These are phyloP conservation scores for Pangasius mekongensis DNA, from an alignment of 2,797 vertebrate genomes.

Conservation along the genomic window DNA sequence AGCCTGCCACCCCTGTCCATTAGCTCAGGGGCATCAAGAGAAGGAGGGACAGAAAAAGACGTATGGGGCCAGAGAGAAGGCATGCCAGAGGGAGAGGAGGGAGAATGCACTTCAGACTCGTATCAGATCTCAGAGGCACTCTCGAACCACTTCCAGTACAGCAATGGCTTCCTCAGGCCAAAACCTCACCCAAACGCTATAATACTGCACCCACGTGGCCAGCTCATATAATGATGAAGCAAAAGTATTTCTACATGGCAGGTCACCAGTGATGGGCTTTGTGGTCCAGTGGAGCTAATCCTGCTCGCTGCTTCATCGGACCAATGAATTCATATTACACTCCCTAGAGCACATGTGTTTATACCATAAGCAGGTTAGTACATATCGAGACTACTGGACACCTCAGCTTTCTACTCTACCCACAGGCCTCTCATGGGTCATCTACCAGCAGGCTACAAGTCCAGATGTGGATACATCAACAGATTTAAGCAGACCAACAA, in stretches of 20 bases:
- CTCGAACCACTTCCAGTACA: constrained; percentile 85
- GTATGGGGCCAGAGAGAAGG: constrained; percentile 49
- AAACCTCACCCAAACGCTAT: constrained; percentile 82
- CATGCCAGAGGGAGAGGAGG: constrained; percentile 63
- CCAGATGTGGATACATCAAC: background rate
- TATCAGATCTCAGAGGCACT: constrained; percentile 82
- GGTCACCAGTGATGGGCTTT: background rate
- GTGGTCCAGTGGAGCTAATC: background rate
- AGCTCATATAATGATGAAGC: constrained; percentile 20
- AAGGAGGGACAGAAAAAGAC: constrained; percentile 46
- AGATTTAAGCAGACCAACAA: background rate
- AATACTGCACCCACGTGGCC: constrained; percentile 76
- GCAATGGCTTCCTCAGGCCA: constrained; percentile 84
- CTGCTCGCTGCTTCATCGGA: background rate
- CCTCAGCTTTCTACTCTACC: background rate
- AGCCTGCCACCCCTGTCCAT: constrained; percentile 47
- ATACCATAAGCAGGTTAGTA: background rate
- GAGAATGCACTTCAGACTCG: constrained; percentile 57
- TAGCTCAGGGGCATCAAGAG: constrained; percentile 49
- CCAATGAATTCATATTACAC: background rate
- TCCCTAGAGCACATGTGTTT: background rate
- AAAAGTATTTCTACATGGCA: background rate
- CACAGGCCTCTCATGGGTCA: background rate
- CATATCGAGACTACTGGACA: background rate
- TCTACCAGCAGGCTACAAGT: background rate